Evolutionary conservation across 2,797 vertebrate species (phyloP), one percentile per base, ranked within the genome.

Genomic region (Selene dorsalis): DNA sequence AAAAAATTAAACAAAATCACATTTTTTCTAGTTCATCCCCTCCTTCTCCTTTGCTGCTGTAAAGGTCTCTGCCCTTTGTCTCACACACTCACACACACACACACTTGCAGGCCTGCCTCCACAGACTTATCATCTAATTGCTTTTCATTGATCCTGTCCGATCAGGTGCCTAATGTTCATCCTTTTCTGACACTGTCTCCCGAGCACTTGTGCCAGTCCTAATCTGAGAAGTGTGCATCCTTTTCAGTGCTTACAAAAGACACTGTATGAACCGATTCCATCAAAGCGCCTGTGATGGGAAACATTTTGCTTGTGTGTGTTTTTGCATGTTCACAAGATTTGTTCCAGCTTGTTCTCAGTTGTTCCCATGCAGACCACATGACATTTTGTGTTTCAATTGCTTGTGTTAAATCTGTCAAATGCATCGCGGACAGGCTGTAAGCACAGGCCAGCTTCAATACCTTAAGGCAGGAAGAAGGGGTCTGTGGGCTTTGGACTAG

Each of bases 81-180:
- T 8, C 32, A 35, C 32, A 70, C 75, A 69, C 18, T 12, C 20
- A 26, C 65, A 1, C 75, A 69, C 18, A 13, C n/a, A 26, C 65
- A 1, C 65, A 1, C 63, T 57, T 26, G 38, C 69, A 61, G 65
- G 57, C 77, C 69, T 38, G 65, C 88, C 88, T 86, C 87, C 82
- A 35, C 64, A 84, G 79, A 85, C 85, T 87, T 86, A 87, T 94
- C 92, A 87, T 93, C 90, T 94, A 95, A 95, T 95, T 94, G 91
- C 91, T 93, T 95, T 94, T 93, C 90, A 95, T 95, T 92, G 94
- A 95, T 95, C 90, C 92, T 94, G 94, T 94, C 93, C 80, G 72
- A 92, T 93, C 93, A 91, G 92, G 92, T 91, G 91, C 80, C 86
- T 86, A 41, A 82, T 87, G 91, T 88, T 93, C 93, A 95, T 95